Evolutionary conservation across 2,797 vertebrate species (phyloP).

Genomic region (Gephyroberyx darwinii): DNA sequence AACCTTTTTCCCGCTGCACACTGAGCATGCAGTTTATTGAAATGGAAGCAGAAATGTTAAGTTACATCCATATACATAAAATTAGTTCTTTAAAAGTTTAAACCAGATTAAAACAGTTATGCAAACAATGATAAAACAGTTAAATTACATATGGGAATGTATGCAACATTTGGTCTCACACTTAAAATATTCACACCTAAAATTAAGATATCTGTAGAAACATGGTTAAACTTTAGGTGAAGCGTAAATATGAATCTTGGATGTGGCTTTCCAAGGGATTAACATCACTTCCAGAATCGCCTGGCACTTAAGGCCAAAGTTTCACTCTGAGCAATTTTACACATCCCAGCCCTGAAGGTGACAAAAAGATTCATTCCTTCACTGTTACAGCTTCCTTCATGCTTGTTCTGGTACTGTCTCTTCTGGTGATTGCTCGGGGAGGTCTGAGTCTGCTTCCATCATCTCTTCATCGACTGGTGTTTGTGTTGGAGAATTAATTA

Average conservation of each 20-base stretch:
- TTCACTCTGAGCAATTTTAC: background rate
- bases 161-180: slow-evolving; percentile 38
- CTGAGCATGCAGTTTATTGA: slow-evolving; percentile 15
- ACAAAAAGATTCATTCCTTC: background rate
- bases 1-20: slow-evolving; percentile 31
- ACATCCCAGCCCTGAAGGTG: background rate
- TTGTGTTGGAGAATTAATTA: slow-evolving; percentile 20
- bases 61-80: slow-evolving; percentile 17
- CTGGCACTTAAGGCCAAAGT: background rate
- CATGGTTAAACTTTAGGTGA: slow-evolving; percentile 2
- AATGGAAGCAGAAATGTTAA: slow-evolving; percentile 16
- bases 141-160: slow-evolving; percentile 15
- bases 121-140: slow-evolving; percentile 23
- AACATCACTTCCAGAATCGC: background rate
- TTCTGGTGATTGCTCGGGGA: slow-evolving; percentile 36
- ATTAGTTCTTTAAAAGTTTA: slow-evolving; percentile 13
- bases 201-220: slow-evolving; percentile 21
- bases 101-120: slow-evolving; percentile 2
- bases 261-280: too few species aligned
- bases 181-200: slow-evolving; percentile 38
- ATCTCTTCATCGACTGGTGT: slow-evolving; percentile 2
- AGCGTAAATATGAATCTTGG: slow-evolving; percentile 12
- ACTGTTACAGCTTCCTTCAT: background rate
- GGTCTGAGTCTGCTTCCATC: background rate
- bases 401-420: slow-evolving; percentile 31